phyloP scores from a whole-genome alignment of 2,113 vertebrate genomes.

The Callospermophilus lateralis region DNA sequence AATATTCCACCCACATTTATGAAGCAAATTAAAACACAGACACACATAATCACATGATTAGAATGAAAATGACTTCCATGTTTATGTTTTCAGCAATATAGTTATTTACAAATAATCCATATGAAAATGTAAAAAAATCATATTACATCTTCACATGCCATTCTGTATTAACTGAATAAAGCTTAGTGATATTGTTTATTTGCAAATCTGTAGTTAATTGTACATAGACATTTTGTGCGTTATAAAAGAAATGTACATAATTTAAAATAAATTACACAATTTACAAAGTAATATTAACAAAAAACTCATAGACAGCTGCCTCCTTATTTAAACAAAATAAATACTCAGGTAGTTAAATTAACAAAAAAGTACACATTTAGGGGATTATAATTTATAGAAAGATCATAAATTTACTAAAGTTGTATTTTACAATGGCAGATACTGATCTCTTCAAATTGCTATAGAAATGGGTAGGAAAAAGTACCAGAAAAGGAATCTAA shows the following conservation, averaged over 20 bases:
- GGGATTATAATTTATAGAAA: conserved; percentile 84
- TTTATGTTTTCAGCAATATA: conserved; percentile 92
- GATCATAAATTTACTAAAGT: conserved; percentile 81
- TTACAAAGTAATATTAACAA: conserved; percentile 92
- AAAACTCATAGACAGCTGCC: conserved; percentile 90
- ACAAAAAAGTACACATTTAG: conserved; percentile 85
- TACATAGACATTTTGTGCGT: conserved; percentile 93
- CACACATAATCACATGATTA: conserved; percentile 74
- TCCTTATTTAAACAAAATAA: conserved; percentile 87
- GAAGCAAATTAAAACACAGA: conserved; percentile 71
- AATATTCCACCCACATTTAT: not conserved
- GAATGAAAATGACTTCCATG: conserved; percentile 82
- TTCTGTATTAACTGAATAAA: conserved; percentile 91
- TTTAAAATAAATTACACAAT: conserved; percentile 94
- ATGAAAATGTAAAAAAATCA: conserved; percentile 92
- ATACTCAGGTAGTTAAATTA: conserved; percentile 89
- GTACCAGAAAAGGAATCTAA: conserved; percentile 74
- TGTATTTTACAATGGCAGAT: conserved; percentile 83
- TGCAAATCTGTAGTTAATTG: conserved; percentile 91
- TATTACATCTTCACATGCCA: conserved; percentile 88
- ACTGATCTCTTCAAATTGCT: conserved; percentile 78
- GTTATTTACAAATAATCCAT: conserved; percentile 95
- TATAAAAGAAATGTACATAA: conserved; percentile 95
- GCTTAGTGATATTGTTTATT: conserved; percentile 90
- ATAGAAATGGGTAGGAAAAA: conserved; percentile 70